Percentiles rank a stretch among this genome's conserved stretches.
Evolutionary conservation across 2,797 vertebrate genomes (phyloP).

Genomic region (Thripadectes ignobilis): DNA sequence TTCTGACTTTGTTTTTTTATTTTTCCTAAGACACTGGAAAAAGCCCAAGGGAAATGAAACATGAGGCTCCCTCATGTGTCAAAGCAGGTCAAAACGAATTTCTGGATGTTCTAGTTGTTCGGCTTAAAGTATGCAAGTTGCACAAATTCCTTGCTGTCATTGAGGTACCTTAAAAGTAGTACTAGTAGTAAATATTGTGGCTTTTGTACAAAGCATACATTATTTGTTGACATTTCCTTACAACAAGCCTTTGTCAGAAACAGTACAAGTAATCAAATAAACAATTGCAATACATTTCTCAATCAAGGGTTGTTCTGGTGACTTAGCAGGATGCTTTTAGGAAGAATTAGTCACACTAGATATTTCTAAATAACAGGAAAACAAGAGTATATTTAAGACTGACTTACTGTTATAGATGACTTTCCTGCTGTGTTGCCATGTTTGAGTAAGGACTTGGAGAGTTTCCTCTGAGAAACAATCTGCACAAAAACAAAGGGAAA

Average conservation of each 20-base stretch:
- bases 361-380: background rate
- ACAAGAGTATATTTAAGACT: background rate
- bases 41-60: background rate
- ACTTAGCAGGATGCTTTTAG: background rate
- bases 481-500: slow-evolving; percentile 67
- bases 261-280: background rate
- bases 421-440: slow-evolving; percentile 96
- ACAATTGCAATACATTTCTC: background rate
- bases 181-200: background rate
- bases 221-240: background rate
- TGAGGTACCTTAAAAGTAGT: background rate
- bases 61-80: background rate
- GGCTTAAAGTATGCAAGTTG: background rate
- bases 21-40: background rate
- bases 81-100: background rate
- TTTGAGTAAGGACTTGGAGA: slow-evolving; percentile 94
- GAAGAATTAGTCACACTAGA: background rate
- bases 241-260: background rate
- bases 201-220: background rate
- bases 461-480: slow-evolving; percentile 98
- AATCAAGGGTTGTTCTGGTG: background rate
- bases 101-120: background rate
- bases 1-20: background rate
- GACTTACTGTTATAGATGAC: slow-evolving; percentile 94
- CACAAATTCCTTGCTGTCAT: background rate